Conservation (phyloP, 2,888 invertebrate species). For the Parnassius smintheus region DNA sequence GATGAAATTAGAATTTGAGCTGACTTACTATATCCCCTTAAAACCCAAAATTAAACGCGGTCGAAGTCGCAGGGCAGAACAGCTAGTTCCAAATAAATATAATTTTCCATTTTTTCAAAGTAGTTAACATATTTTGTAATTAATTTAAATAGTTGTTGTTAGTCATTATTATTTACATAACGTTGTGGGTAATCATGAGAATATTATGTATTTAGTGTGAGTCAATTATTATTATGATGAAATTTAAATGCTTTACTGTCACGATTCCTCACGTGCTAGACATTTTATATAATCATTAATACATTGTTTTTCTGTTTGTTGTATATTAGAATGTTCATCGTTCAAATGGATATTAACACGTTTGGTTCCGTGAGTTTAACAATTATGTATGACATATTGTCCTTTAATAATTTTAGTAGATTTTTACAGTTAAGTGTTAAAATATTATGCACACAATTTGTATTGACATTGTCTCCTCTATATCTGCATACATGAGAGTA, state of each 20-base stretch:
- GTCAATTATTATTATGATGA: slow-evolving; percentile 18
- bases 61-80: too few relatives aligned
- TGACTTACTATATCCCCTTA: too few relatives aligned
- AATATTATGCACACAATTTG: neutral
- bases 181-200: neutral
- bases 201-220: slow-evolving; percentile 10
- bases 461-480: neutral
- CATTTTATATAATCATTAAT: neutral
- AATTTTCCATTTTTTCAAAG: neutral
- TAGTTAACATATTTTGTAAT: slow-evolving; percentile 12
- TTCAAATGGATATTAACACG: too few relatives aligned
- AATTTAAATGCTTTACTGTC: slow-evolving; percentile 23
- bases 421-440: neutral
- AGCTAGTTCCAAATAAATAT: neutral
- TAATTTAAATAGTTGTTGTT: slow-evolving; percentile 9
- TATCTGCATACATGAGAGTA: neutral
- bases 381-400: too few relatives aligned
- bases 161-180: slow-evolving; percentile 24
- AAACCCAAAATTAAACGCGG: too few relatives aligned
- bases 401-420: too few relatives aligned
- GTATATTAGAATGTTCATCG: too few relatives aligned
- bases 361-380: too few relatives aligned
- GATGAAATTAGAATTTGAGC: too few relatives aligned
- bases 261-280: slow-evolving; percentile 9
- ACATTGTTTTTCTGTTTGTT: neutral